phyloP scores from a whole-genome alignment of 1,140 invertebrate genomes.

The Ceratosolen fusciceps region DNA sequence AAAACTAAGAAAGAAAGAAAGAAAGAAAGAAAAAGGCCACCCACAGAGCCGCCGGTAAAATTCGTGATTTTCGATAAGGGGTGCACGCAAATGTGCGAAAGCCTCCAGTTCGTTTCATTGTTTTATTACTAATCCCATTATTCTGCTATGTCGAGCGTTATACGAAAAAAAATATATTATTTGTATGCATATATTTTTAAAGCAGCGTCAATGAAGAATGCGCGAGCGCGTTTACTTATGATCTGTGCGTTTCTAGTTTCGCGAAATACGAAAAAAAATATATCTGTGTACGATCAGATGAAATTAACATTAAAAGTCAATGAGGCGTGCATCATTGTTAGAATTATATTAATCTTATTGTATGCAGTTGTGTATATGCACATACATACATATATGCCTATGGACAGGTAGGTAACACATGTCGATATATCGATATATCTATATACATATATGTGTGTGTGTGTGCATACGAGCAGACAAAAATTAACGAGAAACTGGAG shows the following conservation, averaged over 20 bases:
- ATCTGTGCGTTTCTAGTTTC: conserved; percentile 32
- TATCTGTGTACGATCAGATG: background rate
- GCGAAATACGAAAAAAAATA: conserved; percentile 38
- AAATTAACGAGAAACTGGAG: conserved; percentile 34
- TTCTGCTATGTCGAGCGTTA: conserved; percentile 47
- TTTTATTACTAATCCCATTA: conserved; percentile 53
- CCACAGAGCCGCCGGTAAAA: background rate
- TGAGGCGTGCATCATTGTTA: background rate
- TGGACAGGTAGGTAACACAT: too few relatives aligned
- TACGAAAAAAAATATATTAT: conserved; percentile 42
- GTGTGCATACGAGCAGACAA: too few relatives aligned
- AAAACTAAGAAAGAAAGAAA: too few relatives aligned
- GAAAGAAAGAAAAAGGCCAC: conserved; percentile 1
- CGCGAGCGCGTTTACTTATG: background rate
- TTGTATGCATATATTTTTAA: conserved; percentile 22
- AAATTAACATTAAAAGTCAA: conserved; percentile 15
- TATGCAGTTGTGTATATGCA: conserved; percentile 30
- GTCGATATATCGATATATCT: conserved; percentile 24
- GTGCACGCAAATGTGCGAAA: conserved; percentile 67
- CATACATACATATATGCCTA: conserved; percentile 2
- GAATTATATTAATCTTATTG: conserved; percentile 11
- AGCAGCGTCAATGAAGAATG: conserved; percentile 2
- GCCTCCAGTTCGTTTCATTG: conserved; percentile 59
- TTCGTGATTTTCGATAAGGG: conserved; percentile 54
- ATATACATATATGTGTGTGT: conserved; percentile 1